Evolutionary conservation across 2,888 invertebrate species (phyloP).

Genomic region (Athetis lepigone): DNA sequence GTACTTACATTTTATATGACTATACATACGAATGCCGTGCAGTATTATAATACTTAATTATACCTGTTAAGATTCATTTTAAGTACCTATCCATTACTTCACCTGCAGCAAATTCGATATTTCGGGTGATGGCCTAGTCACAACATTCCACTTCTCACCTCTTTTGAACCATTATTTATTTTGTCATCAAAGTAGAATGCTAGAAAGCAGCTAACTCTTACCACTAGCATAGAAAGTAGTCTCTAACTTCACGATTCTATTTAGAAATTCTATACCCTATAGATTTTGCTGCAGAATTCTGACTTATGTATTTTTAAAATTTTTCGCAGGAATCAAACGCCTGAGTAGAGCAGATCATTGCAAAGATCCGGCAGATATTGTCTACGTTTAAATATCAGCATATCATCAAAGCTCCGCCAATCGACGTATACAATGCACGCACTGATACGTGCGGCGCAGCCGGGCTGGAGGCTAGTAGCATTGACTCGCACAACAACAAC

Average conservation of each 20-base stretch:
- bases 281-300: conserved; percentile 77
- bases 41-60: conserved; percentile 81
- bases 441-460: conserved; percentile 78
- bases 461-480: conserved; percentile 82
- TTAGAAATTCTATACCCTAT: conserved; percentile 63
- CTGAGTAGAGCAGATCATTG: conserved; percentile 97
- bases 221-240: conserved; percentile 83
- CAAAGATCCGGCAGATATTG: conserved; percentile 95
- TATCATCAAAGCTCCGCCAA: conserved; percentile 87
- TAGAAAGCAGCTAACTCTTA: conserved; percentile 75
- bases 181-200: conserved; percentile 79
- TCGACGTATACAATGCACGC: conserved; percentile 87
- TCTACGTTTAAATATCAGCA: conserved; percentile 93
- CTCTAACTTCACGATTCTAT: conserved; percentile 74
- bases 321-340: conserved; percentile 95
- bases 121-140: conserved; percentile 69
- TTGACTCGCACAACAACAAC: conserved; percentile 84
- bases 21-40: conserved; percentile 83
- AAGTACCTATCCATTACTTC: conserved; percentile 70
- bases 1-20: conserved; percentile 85
- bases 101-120: conserved; percentile 73
- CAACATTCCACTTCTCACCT: conserved; percentile 77
- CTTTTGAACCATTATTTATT: conserved; percentile 74
- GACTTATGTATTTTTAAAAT: conserved; percentile 85
- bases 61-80: conserved; percentile 75